These are phyloP conservation scores for Dipodomys merriami DNA, from an alignment of 2,113 vertebrate genomes.

Conservation along the genomic window DNA sequence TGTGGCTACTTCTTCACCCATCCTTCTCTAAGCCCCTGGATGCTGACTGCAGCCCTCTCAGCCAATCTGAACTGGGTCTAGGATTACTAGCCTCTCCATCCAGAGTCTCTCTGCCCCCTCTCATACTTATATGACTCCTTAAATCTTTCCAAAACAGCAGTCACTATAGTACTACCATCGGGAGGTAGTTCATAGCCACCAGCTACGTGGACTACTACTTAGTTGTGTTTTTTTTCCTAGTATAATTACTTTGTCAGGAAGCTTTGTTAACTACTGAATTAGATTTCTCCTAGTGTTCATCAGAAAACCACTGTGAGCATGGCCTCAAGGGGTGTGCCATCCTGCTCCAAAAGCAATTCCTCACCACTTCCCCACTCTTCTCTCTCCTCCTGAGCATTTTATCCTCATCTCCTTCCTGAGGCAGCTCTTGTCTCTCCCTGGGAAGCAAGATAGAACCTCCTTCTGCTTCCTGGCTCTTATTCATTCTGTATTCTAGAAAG, in stretches of 20 bases:
- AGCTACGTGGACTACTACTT: background rate
- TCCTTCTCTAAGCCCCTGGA: background rate
- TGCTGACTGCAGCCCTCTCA: background rate
- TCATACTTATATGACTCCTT: background rate
- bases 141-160: background rate
- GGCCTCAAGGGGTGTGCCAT: background rate
- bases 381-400: background rate
- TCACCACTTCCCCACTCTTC: background rate
- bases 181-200: background rate
- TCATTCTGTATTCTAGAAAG: background rate
- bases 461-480: background rate
- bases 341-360: background rate
- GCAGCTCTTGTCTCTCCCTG: background rate
- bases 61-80: background rate
- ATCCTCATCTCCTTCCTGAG: background rate
- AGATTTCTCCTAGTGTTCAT: background rate
- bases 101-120: background rate
- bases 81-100: background rate
- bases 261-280: constrained; percentile 6
- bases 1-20: rapidly evolving
- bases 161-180: background rate
- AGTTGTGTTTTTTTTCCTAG: background rate
- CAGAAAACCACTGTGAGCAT: background rate
- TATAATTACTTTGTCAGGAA: constrained; percentile 20
- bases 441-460: background rate